Base-by-base conservation (phyloP, 2,888 invertebrate species). In the Unio delphinus region DNA sequence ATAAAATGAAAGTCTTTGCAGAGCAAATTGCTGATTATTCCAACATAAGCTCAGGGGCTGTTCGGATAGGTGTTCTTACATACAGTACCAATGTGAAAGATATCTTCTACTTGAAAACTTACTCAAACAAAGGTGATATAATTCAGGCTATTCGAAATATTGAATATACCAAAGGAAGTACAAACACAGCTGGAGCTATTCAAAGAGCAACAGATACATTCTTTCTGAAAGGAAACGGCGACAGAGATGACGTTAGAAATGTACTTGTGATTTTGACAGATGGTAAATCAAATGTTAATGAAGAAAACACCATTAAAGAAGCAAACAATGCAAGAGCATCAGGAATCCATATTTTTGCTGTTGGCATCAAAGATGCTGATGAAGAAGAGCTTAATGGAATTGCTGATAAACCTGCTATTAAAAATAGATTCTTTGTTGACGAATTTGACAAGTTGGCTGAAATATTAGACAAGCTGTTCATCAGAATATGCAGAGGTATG, bases 151-250 rank as follows among this genome's bases (percentile, higher is more conserved):
- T 74, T n/a, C 17, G 45, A 8, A 56, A 56, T 30, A 74, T 69
- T 65, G 23, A 23, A 23, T 72, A 72, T 54, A 58, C 23, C 18
- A 30, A n/a, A 30, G 70, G 70, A 4, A 64, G 58, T 30, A 77
- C 77, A 34, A 65, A 72, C 55, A 77, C 75, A 17, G 73, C 61
- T n/a, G 63, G 26, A 11, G 77, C 75, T n/a, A 65, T 77, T 15
- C 26, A 60, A n/a, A n/a, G n/a, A 18, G 77, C 72, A 6, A 34
- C 15, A 34, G 57, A 23, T 5, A 34, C 28, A 28, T 61, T 68
- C 11, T 67, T 71, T 0, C 28, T 55, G 6, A 55, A 11, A 56
- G 34, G 11, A 20, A 28, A 58, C 28, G 74, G 71, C 5, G 69
- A 58, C 5, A 59, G 77, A 56, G n/a, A 23, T 17, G 73, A 57